These are phyloP conservation scores for Carduelis carduelis DNA, from an alignment of 2,797 vertebrate species.

Conservation along the genomic window DNA sequence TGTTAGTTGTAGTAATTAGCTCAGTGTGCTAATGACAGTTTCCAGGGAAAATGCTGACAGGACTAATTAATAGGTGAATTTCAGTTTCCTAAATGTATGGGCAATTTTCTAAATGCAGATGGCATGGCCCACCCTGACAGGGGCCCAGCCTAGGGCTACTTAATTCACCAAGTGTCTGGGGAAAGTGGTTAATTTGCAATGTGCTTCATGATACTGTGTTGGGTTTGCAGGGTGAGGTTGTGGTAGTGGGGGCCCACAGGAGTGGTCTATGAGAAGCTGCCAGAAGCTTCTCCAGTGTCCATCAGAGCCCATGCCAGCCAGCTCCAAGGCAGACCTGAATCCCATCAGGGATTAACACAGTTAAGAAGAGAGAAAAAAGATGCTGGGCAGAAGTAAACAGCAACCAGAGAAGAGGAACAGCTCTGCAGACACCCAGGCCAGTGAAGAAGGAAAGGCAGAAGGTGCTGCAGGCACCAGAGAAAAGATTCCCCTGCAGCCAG, in stretches of 20 bases:
- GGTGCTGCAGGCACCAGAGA: background rate
- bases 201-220: conserved; percentile 81
- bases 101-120: conserved; percentile 96
- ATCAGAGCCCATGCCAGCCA: background rate
- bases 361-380: background rate
- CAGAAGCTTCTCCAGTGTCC: background rate
- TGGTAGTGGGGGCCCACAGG: background rate
- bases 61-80: conserved; percentile 94
- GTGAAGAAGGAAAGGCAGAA: background rate
- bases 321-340: background rate
- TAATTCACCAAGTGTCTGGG: conserved; percentile 88
- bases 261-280: background rate
- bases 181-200: conserved; percentile 95
- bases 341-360: background rate
- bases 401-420: background rate
- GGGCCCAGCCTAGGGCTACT: conserved; percentile 87
- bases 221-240: background rate
- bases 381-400: background rate
- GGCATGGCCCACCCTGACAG: conserved; percentile 85
- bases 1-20: conserved; percentile 84
- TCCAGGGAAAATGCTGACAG: conserved; percentile 83
- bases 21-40: conserved; percentile 89
- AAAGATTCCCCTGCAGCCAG: background rate
- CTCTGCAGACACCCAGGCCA: background rate
- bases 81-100: conserved; percentile 96